These are phyloP conservation scores for Harpagifer antarcticus DNA, from an alignment of 2,797 vertebrate species.

Conservation along the genomic window DNA sequence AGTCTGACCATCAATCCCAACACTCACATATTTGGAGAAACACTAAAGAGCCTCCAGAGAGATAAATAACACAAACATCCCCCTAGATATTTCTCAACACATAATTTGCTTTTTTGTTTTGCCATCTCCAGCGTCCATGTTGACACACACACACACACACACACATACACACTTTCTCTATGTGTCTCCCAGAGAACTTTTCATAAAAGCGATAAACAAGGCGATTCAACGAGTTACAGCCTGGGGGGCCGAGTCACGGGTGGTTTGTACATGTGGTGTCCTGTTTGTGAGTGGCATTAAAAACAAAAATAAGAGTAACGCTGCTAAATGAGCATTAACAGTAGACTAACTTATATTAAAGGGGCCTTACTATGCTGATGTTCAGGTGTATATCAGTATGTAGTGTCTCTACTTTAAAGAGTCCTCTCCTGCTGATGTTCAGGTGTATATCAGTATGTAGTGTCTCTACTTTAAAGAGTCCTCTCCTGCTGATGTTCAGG, in stretches of 20 bases:
- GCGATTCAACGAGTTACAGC: conserved; percentile 41
- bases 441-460: no score
- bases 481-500: no score
- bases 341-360: no score
- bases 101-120: conserved; percentile 33
- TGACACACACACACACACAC: conserved; percentile 66
- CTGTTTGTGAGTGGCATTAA: conserved; percentile 29
- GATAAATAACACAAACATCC: conserved; percentile 28
- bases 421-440: no score
- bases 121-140: conserved; percentile 26
- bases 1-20: conserved; percentile 15
- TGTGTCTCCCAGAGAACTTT: conserved; percentile 59
- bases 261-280: conserved; percentile 32
- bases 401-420: no score
- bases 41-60: conserved; percentile 52
- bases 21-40: conserved; percentile 25
- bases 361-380: no score
- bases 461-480: no score
- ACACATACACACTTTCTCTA: conserved; percentile 64
- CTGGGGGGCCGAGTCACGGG: conserved; percentile 50
- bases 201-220: conserved; percentile 57
- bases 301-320: conserved; percentile 9
- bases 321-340: no score
- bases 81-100: conserved; percentile 22
- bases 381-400: no score